Conservation (phyloP, 2,113 vertebrate species). For the Takifugu flavidus region DNA sequence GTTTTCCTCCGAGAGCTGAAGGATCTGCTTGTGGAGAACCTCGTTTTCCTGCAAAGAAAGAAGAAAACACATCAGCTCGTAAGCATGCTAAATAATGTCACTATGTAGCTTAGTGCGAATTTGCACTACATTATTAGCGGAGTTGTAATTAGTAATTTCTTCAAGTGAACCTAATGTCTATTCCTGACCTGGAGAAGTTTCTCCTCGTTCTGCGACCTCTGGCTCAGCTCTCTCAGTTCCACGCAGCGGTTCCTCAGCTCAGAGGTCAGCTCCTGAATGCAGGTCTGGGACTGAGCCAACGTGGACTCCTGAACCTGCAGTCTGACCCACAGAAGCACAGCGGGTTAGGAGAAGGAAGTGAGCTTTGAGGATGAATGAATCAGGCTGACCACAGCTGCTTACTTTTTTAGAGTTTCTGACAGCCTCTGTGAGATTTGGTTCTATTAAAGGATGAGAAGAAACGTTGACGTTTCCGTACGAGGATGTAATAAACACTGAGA, state of each 20-base stretch:
- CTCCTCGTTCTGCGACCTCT: conserved; percentile 61
- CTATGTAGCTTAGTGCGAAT: too few relatives aligned
- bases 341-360: background rate
- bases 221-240: conserved; percentile 65
- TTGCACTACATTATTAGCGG: too few relatives aligned
- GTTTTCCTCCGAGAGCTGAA: conserved; percentile 86
- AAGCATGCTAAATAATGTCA: background rate
- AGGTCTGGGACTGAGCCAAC: conserved; percentile 71
- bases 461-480: too few relatives aligned
- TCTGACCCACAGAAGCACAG: conserved; percentile 33
- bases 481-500: background rate
- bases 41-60: conserved; percentile 79
- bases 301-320: conserved; percentile 61
- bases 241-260: conserved; percentile 75
- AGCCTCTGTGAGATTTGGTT: conserved; percentile 74
- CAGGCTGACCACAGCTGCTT: conserved; percentile 36
- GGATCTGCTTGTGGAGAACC: conserved; percentile 83
- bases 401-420: conserved; percentile 80
- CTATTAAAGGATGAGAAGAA: conserved; percentile 36
- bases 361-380: background rate
- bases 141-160: too few relatives aligned
- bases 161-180: too few relatives aligned
- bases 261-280: conserved; percentile 74
- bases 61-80: background rate
- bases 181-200: conserved; percentile 66